Evolutionary conservation across 2,888 invertebrate genomes (phyloP).

Genomic region (Chirona hameri): DNA sequence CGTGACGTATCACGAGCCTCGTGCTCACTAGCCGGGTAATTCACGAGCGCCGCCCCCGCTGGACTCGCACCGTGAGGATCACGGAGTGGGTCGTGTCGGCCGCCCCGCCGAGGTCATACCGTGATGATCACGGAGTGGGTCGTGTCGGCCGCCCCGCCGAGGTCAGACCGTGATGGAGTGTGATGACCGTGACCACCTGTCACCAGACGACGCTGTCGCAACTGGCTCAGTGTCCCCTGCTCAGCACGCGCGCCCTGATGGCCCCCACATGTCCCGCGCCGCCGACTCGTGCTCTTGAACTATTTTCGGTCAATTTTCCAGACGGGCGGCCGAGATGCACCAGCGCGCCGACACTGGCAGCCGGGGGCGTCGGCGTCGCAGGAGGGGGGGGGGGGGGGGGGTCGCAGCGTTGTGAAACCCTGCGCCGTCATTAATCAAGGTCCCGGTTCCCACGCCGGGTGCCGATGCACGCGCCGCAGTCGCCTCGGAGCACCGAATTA

Average conservation of each 20-base stretch:
- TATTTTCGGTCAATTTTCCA: neutral
- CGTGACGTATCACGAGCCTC: too few species aligned
- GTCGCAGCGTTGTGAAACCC: neutral
- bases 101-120: neutral
- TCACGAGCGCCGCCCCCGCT: neutral
- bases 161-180: neutral
- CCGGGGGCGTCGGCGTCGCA: neutral
- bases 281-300: conserved; percentile 1
- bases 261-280: neutral
- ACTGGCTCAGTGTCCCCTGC: too few species aligned
- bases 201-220: neutral
- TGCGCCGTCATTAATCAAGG: neutral
- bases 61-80: neutral
- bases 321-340: neutral
- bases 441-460: neutral
- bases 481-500: neutral
- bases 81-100: too few species aligned
- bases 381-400: too few species aligned
- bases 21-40: too few species aligned
- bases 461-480: neutral
- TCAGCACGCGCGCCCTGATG: neutral
- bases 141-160: too few species aligned
- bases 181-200: neutral
- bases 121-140: neutral
- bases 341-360: too few species aligned